A percentile compares a stretch with the other conserved stretches of the same genome.
Evolutionary conservation across 2,888 invertebrate genomes (phyloP).

Genomic region (Thalpophila matura): DNA sequence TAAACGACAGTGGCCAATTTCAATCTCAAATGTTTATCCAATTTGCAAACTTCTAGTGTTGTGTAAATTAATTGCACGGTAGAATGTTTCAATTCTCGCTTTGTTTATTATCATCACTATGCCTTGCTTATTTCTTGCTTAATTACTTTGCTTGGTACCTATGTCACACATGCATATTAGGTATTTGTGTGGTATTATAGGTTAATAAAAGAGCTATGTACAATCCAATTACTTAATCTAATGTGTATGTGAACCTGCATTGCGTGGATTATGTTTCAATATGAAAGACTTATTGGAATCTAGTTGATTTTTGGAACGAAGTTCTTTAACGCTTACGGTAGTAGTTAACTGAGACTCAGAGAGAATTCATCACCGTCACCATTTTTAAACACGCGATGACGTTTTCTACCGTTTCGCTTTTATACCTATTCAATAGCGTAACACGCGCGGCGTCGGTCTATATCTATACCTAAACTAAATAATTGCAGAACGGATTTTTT

Average conservation of each 20-base stretch:
- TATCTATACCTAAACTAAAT: too few relatives aligned
- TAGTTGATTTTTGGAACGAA: too few relatives aligned
- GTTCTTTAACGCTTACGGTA: too few relatives aligned
- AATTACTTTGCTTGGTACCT: slow-evolving; percentile 38
- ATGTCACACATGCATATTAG: slow-evolving; percentile 32
- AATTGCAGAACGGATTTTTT: too few relatives aligned
- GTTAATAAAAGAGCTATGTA: slow-evolving; percentile 36
- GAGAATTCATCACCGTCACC: too few relatives aligned
- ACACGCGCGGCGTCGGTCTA: too few relatives aligned
- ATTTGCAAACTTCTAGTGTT: slow-evolving; percentile 10
- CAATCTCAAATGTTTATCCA: slow-evolving; percentile 20
- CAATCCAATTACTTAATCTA: slow-evolving; percentile 49
- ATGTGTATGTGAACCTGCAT: slow-evolving; percentile 8
- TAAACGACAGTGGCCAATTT: slow-evolving; percentile 10
- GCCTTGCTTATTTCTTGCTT: slow-evolving; percentile 29
- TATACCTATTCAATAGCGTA: too few relatives aligned
- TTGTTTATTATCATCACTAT: slow-evolving; percentile 51
- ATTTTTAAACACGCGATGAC: too few relatives aligned
- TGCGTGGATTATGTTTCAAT: slow-evolving; percentile 4
- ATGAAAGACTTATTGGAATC: slow-evolving; percentile 38
- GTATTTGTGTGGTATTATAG: slow-evolving; percentile 43
- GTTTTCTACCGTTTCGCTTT: too few relatives aligned
- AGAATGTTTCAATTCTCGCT: slow-evolving; percentile 28
- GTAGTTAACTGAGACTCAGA: too few relatives aligned
- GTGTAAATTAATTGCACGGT: slow-evolving; percentile 20